Percentiles rank a stretch among this genome's conserved stretches.
phyloP scores from a whole-genome alignment of 2,113 vertebrate genomes.

The Tiliqua scincoides region DNA sequence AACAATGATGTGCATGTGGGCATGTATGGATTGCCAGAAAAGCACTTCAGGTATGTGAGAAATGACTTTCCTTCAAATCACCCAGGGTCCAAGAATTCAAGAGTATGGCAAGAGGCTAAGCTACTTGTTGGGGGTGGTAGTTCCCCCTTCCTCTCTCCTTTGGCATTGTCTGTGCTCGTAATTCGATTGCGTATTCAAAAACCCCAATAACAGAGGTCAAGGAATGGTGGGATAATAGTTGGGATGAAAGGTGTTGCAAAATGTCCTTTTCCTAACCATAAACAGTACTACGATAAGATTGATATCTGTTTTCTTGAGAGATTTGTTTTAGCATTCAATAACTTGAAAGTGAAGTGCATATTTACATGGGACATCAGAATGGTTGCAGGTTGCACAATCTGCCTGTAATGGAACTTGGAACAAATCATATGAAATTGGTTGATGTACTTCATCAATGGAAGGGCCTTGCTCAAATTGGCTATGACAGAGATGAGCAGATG shows the following conservation, averaged over 20 bases:
- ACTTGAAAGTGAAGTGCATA: not conserved
- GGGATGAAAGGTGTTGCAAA: not conserved
- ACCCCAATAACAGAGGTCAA: too few species aligned
- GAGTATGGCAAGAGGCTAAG: too few species aligned
- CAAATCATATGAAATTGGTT: not conserved
- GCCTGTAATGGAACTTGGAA: not conserved
- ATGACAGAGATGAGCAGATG: too few species aligned
- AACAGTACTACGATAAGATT: not conserved
- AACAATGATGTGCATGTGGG: too few species aligned
- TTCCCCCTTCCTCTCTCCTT: too few species aligned
- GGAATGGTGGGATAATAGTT: not conserved
- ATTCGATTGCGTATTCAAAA: too few species aligned
- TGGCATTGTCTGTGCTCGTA: too few species aligned
- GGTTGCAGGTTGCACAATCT: not conserved
- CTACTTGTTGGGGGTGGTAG: too few species aligned
- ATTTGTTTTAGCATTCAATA: not conserved
- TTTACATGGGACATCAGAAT: not conserved
- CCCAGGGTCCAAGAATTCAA: too few species aligned
- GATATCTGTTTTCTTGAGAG: not conserved
- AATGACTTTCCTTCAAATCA: too few species aligned
- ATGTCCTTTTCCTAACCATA: not conserved
- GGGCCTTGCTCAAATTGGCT: not conserved
- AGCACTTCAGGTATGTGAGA: too few species aligned
- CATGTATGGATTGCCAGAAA: too few species aligned
- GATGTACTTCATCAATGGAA: not conserved